Percentiles rank a stretch among this genome's conserved stretches.
phyloP scores from a whole-genome alignment of 2,797 vertebrate genomes.

The Phalanger gymnotis region DNA sequence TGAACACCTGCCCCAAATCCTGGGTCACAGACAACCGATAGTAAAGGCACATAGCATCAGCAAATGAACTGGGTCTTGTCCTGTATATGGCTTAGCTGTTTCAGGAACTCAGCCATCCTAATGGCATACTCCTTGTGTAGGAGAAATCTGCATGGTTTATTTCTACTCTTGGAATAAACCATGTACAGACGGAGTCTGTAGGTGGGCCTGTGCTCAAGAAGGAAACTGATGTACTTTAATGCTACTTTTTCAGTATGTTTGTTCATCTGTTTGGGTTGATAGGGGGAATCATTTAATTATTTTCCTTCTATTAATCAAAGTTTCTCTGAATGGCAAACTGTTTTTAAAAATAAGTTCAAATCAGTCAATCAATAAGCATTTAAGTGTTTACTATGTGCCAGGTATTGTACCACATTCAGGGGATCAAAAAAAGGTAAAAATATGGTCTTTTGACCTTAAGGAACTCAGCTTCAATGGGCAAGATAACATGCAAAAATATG shows the following conservation, averaged over 20 bases:
- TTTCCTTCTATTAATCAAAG: constrained; percentile 25
- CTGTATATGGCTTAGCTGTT: background rate
- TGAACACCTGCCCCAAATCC: background rate
- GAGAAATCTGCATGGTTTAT: background rate
- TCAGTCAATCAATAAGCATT: background rate
- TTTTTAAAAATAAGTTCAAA: background rate
- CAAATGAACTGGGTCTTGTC: background rate
- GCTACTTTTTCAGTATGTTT: constrained; percentile 16
- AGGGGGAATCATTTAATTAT: constrained; percentile 34
- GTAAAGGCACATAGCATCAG: background rate
- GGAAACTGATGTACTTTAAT: constrained; percentile 12
- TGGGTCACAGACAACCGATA: background rate
- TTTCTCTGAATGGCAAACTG: constrained; percentile 11
- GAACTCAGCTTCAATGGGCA: background rate
- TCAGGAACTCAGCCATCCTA: background rate
- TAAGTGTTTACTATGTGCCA: background rate
- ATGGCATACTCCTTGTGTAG: background rate
- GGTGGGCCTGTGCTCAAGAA: constrained; percentile 19
- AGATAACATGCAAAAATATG: background rate
- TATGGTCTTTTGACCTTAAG: background rate
- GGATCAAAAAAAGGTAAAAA: background rate
- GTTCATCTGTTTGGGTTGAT: constrained; percentile 42
- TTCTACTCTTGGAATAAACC: constrained; percentile 28
- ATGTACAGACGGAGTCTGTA: background rate
- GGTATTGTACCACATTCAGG: background rate